These are phyloP conservation scores for Elephantulus edwardii DNA, from an alignment of 2,113 vertebrate species.

Conservation along the genomic window DNA sequence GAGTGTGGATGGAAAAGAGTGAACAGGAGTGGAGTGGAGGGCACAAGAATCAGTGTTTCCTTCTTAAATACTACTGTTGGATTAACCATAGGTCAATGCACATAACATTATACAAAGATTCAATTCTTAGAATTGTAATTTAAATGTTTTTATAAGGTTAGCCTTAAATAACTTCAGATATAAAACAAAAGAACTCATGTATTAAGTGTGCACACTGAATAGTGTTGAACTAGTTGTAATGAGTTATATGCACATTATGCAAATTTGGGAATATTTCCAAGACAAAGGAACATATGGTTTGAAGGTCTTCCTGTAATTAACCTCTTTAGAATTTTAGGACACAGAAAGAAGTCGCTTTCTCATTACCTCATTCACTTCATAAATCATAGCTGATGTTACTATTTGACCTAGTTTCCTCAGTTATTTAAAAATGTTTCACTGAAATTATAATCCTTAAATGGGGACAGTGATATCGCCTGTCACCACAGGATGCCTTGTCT, in stretches of 20 bases:
- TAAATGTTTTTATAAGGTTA: constrained; percentile 46
- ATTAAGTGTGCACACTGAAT: constrained; percentile 15
- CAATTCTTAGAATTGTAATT: constrained; percentile 45
- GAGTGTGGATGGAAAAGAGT: background rate
- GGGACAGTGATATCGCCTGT: constrained; percentile 31
- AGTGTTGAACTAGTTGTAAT: background rate
- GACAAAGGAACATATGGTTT: constrained; percentile 58
- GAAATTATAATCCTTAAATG: constrained; percentile 49
- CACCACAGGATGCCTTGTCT: constrained; percentile 27
- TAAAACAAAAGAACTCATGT: constrained; percentile 57
- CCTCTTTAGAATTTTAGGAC: constrained; percentile 64
- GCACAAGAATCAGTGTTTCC: background rate
- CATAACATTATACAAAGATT: background rate
- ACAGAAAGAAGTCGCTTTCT: constrained; percentile 60
- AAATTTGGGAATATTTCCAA: constrained; percentile 56
- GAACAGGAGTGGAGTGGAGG: background rate
- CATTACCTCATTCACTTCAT: constrained; percentile 56
- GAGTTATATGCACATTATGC: background rate
- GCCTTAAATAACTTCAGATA: constrained; percentile 41
- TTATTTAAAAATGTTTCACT: constrained; percentile 57
- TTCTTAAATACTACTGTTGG: constrained; percentile 6
- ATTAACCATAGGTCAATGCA: background rate
- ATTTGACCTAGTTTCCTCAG: constrained; percentile 62
- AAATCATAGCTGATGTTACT: constrained; percentile 49
- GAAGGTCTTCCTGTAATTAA: constrained; percentile 64